These are phyloP conservation scores for Dipodomys ordii DNA, from an alignment of 2,113 vertebrate species.

Conservation along the genomic window DNA sequence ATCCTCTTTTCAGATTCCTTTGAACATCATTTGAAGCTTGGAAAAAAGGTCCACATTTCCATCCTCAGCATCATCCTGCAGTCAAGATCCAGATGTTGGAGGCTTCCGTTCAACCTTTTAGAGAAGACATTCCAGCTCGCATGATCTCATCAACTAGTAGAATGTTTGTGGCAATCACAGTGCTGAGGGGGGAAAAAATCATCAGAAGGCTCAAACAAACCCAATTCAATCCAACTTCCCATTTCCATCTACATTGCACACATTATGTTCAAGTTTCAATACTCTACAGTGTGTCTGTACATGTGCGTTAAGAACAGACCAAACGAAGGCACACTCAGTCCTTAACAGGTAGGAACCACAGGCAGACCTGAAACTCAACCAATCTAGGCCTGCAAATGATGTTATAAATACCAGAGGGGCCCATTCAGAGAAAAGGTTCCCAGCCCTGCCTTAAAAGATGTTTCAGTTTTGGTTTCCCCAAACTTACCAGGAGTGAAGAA, in stretches of 20 bases:
- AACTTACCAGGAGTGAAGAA: conserved; percentile 97
- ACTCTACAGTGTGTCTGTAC: no score
- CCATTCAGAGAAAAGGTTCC: no score
- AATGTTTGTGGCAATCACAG: conserved; percentile 98
- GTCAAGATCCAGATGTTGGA: not conserved
- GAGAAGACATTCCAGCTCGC: conserved; percentile 98
- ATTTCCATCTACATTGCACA: not conserved
- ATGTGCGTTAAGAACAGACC: no score
- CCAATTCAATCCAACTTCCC: not conserved
- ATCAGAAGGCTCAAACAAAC: not conserved
- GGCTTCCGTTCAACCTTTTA: conserved; percentile 91
- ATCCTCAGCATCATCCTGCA: not conserved
- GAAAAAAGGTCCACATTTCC: not conserved
- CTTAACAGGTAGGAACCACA: no score
- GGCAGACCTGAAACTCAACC: no score
- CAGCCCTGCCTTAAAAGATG: not conserved
- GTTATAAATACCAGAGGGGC: no score
- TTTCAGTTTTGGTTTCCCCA: not conserved
- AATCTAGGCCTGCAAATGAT: no score
- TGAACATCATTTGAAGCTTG: conserved; percentile 58
- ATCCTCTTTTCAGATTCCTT: conserved; percentile 56
- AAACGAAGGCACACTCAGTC: no score
- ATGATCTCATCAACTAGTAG: conserved; percentile 99
- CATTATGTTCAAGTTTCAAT: not conserved
- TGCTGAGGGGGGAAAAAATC: conserved; percentile 85